phyloP scores from a whole-genome alignment of 2,888 invertebrate genomes.

The Heteropelma amictum region DNA sequence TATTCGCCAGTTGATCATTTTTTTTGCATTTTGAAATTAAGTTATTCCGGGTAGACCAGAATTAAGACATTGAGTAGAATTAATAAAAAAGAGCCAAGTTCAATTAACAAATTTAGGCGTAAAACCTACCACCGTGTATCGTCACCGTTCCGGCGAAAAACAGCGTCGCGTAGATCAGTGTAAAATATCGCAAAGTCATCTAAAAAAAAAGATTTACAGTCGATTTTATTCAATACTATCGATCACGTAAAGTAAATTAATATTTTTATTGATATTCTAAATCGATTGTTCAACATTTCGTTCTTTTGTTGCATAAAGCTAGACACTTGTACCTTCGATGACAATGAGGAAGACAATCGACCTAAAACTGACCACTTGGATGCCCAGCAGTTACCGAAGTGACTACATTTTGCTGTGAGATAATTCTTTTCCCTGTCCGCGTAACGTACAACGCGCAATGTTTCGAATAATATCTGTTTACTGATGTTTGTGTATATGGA shows the following conservation, averaged over 20 bases:
- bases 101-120: no score
- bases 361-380: constrained; percentile 18
- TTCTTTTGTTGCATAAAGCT: background rate
- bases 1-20: no score
- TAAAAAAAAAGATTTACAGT: constrained; percentile 13
- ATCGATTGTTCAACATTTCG: background rate
- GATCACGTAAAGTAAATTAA: no score
- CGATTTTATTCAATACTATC: background rate
- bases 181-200: constrained; percentile 30
- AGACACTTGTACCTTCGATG: constrained; percentile 26
- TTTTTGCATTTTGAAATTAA: no score
- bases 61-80: no score
- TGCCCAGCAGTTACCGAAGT: constrained; percentile 45
- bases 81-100: no score
- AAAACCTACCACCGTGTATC: constrained; percentile 5
- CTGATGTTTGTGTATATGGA: constrained; percentile 12
- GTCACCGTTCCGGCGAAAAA: background rate
- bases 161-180: constrained; percentile 11
- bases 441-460: constrained; percentile 7
- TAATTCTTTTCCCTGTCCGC: constrained; percentile 13
- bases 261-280: no score
- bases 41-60: no score
- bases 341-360: constrained; percentile 15
- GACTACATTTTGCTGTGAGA: constrained; percentile 2
- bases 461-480: constrained; percentile 22